phyloP scores from a whole-genome alignment of 1,140 invertebrate genomes.

The Penaeus vannamei region DNA sequence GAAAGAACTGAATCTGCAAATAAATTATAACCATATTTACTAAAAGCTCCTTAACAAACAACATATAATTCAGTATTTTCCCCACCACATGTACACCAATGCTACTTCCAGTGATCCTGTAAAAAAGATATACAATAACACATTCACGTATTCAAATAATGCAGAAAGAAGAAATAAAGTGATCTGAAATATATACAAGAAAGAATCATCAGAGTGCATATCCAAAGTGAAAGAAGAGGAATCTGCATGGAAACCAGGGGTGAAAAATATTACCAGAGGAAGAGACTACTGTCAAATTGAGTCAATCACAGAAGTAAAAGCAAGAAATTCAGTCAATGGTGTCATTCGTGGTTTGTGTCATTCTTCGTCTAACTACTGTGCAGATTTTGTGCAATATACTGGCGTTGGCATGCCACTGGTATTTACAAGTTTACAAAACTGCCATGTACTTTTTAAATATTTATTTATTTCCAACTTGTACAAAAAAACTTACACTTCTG shows the following conservation, averaged over 20 bases:
- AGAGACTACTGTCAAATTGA: neutral
- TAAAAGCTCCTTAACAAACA: no score
- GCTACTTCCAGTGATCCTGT: slow-evolving; percentile 14
- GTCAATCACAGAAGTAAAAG: neutral
- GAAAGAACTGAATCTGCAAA: no score
- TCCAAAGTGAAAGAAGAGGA: neutral
- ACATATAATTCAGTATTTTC: neutral
- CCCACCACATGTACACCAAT: slow-evolving; percentile 9
- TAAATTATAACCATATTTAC: no score
- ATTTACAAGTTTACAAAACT: slow-evolving; percentile 43
- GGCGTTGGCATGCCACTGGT: slow-evolving; percentile 41
- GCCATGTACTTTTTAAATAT: neutral
- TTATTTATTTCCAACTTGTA: slow-evolving; percentile 39
- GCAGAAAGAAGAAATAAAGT: slow-evolving; percentile 8
- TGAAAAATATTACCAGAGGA: neutral
- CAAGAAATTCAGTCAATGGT: neutral
- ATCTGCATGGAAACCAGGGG: neutral
- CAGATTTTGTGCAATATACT: slow-evolving; percentile 33
- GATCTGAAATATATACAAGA: slow-evolving; percentile 1
- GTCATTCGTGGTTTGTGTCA: slow-evolving; percentile 40
- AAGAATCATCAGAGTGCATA: neutral
- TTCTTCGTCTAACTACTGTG: slow-evolving; percentile 41
- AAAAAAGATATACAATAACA: slow-evolving; percentile 8
- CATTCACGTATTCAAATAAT: neutral
- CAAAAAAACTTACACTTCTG: slow-evolving; percentile 13